These are phyloP conservation scores for Leucoraja ocellata DNA, from an alignment of 2,797 vertebrate genomes.

Conservation along the genomic window DNA sequence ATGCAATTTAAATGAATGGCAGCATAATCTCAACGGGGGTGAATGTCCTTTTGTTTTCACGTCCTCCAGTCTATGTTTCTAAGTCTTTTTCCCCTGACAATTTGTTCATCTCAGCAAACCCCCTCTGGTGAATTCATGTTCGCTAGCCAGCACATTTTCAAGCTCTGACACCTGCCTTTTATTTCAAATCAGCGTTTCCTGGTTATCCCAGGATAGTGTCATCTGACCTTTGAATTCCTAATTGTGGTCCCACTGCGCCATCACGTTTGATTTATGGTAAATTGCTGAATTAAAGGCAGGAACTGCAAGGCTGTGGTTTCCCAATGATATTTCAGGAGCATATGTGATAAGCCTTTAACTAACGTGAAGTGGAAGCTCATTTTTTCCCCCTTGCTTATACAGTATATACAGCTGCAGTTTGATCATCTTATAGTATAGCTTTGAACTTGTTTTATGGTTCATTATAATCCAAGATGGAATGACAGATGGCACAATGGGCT, in stretches of 20 bases:
- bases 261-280: not conserved
- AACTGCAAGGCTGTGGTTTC: not conserved
- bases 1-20: no score
- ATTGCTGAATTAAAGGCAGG: not conserved
- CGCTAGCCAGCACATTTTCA: not conserved
- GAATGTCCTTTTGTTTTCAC: not conserved
- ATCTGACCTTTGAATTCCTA: not conserved
- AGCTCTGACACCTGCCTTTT: not conserved
- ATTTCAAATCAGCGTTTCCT: constrained; percentile 7
- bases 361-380: not conserved
- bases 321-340: not conserved
- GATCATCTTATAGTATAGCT: not conserved
- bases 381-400: not conserved
- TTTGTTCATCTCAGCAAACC: not conserved
- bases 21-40: not conserved
- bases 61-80: not conserved
- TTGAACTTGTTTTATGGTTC: not conserved
- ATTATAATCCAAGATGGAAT: not conserved
- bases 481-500: no score
- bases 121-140: not conserved
- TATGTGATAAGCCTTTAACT: not conserved
- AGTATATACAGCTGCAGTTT: not conserved
- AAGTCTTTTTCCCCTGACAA: not conserved
- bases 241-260: not conserved
- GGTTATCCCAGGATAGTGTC: not conserved